Base-by-base conservation (phyloP, 2,888 invertebrate species). In the Brachycybe producta region DNA sequence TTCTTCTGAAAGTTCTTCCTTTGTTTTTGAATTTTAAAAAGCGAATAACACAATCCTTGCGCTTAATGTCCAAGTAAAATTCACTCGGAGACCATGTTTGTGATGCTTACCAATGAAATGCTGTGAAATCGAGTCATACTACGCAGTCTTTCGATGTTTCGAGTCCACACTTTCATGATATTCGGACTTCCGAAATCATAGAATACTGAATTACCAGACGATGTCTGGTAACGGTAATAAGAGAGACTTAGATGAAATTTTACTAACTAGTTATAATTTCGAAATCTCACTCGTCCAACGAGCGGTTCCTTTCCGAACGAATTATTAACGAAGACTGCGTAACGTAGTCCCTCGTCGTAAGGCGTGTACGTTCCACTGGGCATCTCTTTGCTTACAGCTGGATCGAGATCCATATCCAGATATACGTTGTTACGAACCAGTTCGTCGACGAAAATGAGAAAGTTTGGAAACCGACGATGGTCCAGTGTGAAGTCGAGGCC, bases 401-500 rank as follows among this genome's bases (percentile, higher is more conserved):
- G 50, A 38, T 50, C 50, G 21, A 50, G 35, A n/a, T 43, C 26
- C 13, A 50, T 35, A 23, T 43, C 43, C 23, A 50, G 17, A 35
- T 44, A 35, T 21, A 43, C 26, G 19, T 44, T 44, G 19, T 26
- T 27, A 11, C 24, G 21, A 36, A 30, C 36, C 2, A 62, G 45
- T 26, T 61, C 57, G 15, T 58, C 49, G 3, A 62, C 58, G 42
- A 58, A 61, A 28, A 54, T 54, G 8, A 58, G 57, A 5, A 62
- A 52, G 15, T 56, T 61, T 1, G 39, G 47, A 46, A 56, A 64
- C 3, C 53, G 56, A 1, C 44, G 53, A 19, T 52, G 47, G 49
- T 63, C 61, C 24, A 56, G 54, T 1, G 67, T 68, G 55, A 69
- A 69, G 53, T 65, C 66, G 47, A 63, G 61, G 52, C 60, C 59